Base-by-base conservation (phyloP, 2,113 vertebrate genomes). In the Helogale parvula region DNA sequence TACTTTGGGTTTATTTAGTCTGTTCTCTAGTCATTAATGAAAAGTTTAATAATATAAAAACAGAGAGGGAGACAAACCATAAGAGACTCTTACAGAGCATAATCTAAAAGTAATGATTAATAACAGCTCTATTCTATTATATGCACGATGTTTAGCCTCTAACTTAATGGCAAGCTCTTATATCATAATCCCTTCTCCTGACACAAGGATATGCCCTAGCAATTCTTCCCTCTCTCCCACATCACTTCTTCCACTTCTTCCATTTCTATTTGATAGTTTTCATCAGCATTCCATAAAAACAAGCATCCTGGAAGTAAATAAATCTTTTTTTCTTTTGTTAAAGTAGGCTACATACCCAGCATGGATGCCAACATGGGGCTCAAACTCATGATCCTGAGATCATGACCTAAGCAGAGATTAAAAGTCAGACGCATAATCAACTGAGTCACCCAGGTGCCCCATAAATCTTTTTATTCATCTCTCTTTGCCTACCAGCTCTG, bases 221-320 rank as follows among this genome's bases (percentile, higher is more conserved):
- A 93, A 90, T 93, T 86, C 47, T 94, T 19, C 4, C 90, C 71
- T 84, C 41, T 76, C 29, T 68, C 4, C 19, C 7, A 23, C 4
- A 92, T 65, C 31, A 93, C 35, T 74, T 41, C 41, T 38, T 38
- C 38, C 38, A 69, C 17, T n/a, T 54, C 79, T 77, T 66, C 27
- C n/a, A 38, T 52, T 52, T 52, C 54, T 66, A 60, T 7, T 82
- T 63, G 50, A 82, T 19, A 15, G 54, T n/a, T 52, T 96, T 27
- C 23, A 74, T 65, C n/a, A 96, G 41, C 13, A 88, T 57, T 66
- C 35, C 76, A 15, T 86, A 92, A 88, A 29, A 77, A 96, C 16
- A 97, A 96, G 17, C 52, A 93, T 38, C 66, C 35, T 65, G 27
- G 95, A 97, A 88, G 68, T 63, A 86, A 89, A 38, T 38, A 47